Base-by-base conservation (phyloP, 2,888 invertebrate genomes). In the Rhagophthalmus giganteus region DNA sequence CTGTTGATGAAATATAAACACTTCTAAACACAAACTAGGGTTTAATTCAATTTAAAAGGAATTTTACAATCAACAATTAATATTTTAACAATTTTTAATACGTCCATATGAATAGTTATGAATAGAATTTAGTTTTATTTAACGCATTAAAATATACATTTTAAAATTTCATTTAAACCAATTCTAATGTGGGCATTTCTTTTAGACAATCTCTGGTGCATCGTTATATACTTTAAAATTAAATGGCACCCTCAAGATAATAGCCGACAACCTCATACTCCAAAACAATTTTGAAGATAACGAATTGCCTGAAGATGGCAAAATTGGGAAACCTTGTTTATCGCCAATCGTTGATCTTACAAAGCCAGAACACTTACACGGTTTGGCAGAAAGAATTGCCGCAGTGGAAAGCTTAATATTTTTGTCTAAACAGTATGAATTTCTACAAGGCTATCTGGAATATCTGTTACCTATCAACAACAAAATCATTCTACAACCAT, bases 371-470 rank as follows among this genome's bases (percentile, higher is more conserved):
- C 85, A 81, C 45, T 76, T 96, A 9, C 88, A 88, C 69, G 94
- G 94, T 0, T 74, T 97, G 15, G 79, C 87, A 0, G 92, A 94
- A 67, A 80, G 97, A 53, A 85, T 95, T 10, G 91, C 95, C 0
- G 97, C 90, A 0, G 89, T 94, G 0, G 97, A 98, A 75, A 97
- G 97, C 59, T 81, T 94, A 0, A 84, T 94, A 61, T 95, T 94
- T 74, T 79, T 98, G 60, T 85, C 92, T 0, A 86, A 87, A 59
- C 97, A 98, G 74, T 88, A 91, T 65, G 87, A 91, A 64, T 81
- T 85, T 39, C 76, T 98, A 12, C 89, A 89, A 55, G 85, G 87
- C 2, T 94, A 93, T 70, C 79, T 97, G 65, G 91, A 94, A 70
- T 84, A 87, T 52, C 81, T 94, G 51, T 82, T 95, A 12, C 86